phyloP scores from a whole-genome alignment of 2,113 vertebrate species.

The Fukomys damarensis region DNA sequence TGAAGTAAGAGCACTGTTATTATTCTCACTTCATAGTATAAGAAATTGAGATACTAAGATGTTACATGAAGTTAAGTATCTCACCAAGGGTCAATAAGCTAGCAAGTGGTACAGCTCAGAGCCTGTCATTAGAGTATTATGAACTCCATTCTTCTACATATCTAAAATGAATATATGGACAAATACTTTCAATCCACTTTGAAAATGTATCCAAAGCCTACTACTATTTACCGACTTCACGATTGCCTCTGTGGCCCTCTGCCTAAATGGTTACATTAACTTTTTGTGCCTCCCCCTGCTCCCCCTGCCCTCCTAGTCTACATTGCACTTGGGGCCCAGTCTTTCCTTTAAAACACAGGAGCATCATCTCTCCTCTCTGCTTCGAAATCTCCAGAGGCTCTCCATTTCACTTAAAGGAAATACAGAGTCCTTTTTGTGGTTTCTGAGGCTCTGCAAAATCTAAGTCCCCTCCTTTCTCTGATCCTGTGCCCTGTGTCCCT shows the following conservation, averaged over 20 bases:
- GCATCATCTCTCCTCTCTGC: background rate
- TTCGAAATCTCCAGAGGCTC: background rate
- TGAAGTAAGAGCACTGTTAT: background rate
- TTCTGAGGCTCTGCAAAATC: background rate
- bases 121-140: background rate
- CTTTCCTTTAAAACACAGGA: background rate
- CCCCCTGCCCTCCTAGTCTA: background rate
- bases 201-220: background rate
- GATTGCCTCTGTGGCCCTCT: background rate
- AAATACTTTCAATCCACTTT: background rate
- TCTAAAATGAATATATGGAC: background rate
- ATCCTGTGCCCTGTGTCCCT: background rate
- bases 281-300: background rate
- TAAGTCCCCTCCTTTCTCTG: background rate
- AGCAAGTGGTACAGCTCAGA: background rate
- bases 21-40: background rate
- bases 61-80: background rate
- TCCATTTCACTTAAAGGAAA: background rate
- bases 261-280: background rate
- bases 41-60: background rate
- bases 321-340: background rate
- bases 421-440: background rate
- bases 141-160: background rate
- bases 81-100: background rate
- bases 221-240: background rate